Conservation (phyloP, 2,888 invertebrate species). For the Anorthoa munda region DNA sequence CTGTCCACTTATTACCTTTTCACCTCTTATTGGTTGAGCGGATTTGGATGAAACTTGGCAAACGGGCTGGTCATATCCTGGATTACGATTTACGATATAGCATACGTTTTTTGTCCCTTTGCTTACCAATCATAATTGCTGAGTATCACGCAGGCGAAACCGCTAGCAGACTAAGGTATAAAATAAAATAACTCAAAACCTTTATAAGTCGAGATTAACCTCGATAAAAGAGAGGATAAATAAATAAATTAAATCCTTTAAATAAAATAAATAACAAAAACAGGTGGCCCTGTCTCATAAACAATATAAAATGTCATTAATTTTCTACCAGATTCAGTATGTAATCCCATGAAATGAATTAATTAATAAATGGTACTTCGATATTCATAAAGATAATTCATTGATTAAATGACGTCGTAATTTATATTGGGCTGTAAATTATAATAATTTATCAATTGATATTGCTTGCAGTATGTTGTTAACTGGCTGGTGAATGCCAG, state of each 20-base stretch:
- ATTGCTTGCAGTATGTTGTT: slow-evolving; percentile 4
- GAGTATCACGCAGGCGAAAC: too few relatives aligned
- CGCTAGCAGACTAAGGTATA: too few relatives aligned
- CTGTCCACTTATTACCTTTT: too few relatives aligned
- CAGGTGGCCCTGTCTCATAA: slow-evolving; percentile 25
- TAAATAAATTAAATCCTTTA: slow-evolving; percentile 3
- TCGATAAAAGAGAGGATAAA: slow-evolving; percentile 4
- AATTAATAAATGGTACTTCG: slow-evolving; percentile 35
- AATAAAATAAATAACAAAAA: slow-evolving; percentile 7
- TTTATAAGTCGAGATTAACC: neutral
- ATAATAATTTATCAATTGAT: slow-evolving; percentile 22
- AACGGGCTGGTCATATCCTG: too few relatives aligned
- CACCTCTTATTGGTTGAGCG: too few relatives aligned
- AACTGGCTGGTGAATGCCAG: neutral
- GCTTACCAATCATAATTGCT: too few relatives aligned
- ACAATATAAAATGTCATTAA: slow-evolving; percentile 46
- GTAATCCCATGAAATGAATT: slow-evolving; percentile 42
- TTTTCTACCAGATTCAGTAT: slow-evolving; percentile 14
- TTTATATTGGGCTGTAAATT: slow-evolving; percentile 30
- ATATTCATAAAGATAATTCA: slow-evolving; percentile 41
- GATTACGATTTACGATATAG: too few relatives aligned
- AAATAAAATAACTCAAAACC: slow-evolving; percentile 14
- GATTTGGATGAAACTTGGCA: too few relatives aligned
- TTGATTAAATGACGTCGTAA: slow-evolving; percentile 41
- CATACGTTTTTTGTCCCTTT: too few relatives aligned